phyloP scores from a whole-genome alignment of 2,797 vertebrate genomes.

The Amazona finschi region DNA sequence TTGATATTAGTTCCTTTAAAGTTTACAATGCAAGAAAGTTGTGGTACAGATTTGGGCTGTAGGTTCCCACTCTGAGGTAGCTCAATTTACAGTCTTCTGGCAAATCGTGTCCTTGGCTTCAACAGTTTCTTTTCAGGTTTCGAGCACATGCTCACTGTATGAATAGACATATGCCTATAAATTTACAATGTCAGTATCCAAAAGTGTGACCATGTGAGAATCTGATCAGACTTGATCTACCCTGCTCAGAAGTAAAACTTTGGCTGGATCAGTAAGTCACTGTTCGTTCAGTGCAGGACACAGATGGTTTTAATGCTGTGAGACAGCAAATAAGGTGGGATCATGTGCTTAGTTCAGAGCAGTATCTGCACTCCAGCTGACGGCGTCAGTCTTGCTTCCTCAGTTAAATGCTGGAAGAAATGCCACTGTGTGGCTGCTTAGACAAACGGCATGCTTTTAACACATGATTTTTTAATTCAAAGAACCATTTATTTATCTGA shows the following conservation, averaged over 20 bases:
- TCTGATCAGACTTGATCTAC: background rate
- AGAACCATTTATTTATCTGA: background rate
- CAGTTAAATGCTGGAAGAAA: background rate
- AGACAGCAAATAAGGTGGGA: background rate
- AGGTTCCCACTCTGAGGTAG: background rate
- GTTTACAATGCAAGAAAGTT: background rate
- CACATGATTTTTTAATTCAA: background rate
- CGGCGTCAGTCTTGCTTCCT: constrained; percentile 5
- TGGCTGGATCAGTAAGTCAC: background rate
- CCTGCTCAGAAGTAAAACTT: background rate
- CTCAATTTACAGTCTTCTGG: constrained; percentile 1
- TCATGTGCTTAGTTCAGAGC: background rate
- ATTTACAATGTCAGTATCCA: background rate
- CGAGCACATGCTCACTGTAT: background rate
- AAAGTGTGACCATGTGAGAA: background rate
- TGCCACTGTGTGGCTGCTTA: background rate
- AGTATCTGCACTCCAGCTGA: background rate
- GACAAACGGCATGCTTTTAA: background rate
- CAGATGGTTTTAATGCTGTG: background rate
- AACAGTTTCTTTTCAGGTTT: background rate
- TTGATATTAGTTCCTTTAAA: background rate
- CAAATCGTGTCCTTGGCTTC: background rate
- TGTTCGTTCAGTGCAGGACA: background rate
- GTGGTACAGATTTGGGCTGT: background rate
- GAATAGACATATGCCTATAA: background rate